Conservation (phyloP, 2,888 invertebrate genomes). For the Hecatera dysodea region DNA sequence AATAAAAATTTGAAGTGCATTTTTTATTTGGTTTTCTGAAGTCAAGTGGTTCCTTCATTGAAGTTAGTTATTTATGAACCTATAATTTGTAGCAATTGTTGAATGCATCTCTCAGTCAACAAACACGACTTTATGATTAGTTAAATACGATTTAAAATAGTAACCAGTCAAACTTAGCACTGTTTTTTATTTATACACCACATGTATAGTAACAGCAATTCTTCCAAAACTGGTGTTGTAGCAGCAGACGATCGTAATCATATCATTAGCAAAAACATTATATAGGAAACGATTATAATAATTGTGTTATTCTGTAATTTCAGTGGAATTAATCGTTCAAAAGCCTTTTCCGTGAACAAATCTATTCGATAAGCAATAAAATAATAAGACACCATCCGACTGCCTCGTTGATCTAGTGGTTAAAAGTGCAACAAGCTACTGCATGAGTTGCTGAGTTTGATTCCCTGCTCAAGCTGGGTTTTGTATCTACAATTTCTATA, state of each 20-base stretch:
- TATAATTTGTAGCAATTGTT: neutral
- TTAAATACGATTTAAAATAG: neutral
- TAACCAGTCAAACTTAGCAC: neutral
- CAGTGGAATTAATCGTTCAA: neutral
- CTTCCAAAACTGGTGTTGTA: neutral
- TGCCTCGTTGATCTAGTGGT: neutral
- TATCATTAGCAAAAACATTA: conserved; percentile 2
- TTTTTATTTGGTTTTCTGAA: neutral
- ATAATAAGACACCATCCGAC: neutral
- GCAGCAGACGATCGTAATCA: neutral
- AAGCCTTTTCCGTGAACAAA: neutral
- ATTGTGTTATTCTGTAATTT: neutral
- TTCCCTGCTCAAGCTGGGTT: no score
- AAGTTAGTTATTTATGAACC: neutral
- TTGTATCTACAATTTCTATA: neutral
- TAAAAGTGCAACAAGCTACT: neutral
- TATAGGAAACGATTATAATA: no score
- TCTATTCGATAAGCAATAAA: neutral
- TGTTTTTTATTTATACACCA: neutral
- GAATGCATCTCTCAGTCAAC: no score
- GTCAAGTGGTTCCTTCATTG: neutral
- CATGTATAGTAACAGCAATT: neutral
- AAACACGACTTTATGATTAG: neutral
- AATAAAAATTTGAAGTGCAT: neutral
- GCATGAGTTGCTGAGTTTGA: no score